Base-by-base conservation (phyloP, 2,113 vertebrate genomes). In the Zootoca vivipara region DNA sequence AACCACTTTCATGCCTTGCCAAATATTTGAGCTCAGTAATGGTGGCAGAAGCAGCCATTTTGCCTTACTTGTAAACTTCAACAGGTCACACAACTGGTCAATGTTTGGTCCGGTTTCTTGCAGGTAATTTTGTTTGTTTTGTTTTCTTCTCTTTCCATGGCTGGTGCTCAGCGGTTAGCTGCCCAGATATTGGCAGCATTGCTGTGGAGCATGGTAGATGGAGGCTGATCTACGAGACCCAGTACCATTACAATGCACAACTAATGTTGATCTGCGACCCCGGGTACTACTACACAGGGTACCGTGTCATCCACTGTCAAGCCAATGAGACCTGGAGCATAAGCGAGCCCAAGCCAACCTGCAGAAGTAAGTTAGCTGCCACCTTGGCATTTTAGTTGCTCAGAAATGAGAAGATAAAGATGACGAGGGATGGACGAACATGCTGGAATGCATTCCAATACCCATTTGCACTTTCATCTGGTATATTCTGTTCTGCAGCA, bases 201-300 rank as follows among this genome's bases (percentile, higher is more conserved):
- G 95, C 97, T 0, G 98, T 99, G 46, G 98, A 98, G 22, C 98
- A 99, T 1, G 99, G 99, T 35, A 97, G 98, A 58, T 99, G 99
- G 99, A 97, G 98, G 88, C 97, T 99, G 65, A 98, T 98, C 94
- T 98, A 98, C 35, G 99, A 98, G 92, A 97, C 96, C 18, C 98
- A 98, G 89, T 98, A 98, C 96, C 98, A 99, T 93, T 99, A 98
- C 90, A 98, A 98, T 1, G 97, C 99, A 74, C 98, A 99, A 90
- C 97, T 99, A 84, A 98, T 99, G 98, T 97, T 99, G 93, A 97
- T 98, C 95, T 99, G 99, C 26, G 98, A 99, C 95, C 98, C 98
- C 0, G 99, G 99, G 3, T 99, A 99, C 96, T 99, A 98, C 97
- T 99, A 99, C 96, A 97, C 97, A 0, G 98, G 99, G 89, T 98